Base-by-base conservation (phyloP, 2,888 invertebrate genomes). In the Therioaphis trifolii region DNA sequence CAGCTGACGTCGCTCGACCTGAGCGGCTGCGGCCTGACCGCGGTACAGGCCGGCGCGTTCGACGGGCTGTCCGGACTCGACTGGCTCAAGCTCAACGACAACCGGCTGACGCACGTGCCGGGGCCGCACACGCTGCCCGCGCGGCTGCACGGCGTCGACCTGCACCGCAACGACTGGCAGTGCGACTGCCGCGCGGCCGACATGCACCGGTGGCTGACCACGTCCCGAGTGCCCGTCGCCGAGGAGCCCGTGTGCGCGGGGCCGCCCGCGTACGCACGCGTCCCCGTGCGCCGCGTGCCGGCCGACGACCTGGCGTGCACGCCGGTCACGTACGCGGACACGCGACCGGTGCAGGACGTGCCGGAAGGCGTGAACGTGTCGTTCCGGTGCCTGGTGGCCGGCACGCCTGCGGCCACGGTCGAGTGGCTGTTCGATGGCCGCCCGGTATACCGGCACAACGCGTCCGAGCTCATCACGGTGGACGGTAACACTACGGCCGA, bases 81-180 rank as follows among this genome's bases (percentile, higher is more conserved):
- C 90, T 95, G 95, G 94, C 90, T 97, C 84, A 92, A 94, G 87
- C 89, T 97, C 87, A 93, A 96, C 87, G 94, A 94, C 86, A 97
- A 97, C 90, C 92, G 92, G 87, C 91, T 97, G 87, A 92, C 92
- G 84, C 92, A 92, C 87, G 92, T 95, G 87, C 91, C 92, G 87
- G 94, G 93, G 71, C 91, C 90, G 84, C 91, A 92, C 87, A 92
- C 94, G 87, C 90, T 95, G 78, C 94, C 95, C n/a, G 92, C 92
- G 85, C 92, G 92, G 74, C 90, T 96, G 86, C 93, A 94, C 87
- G 95, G 94, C 84, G 92, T 96, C 84, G 93, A 94, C 87, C 90
- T 96, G 86, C 94, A 96, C 88, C 93, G 93, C 88, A 96, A 96
- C 91, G 93, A 94, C 86, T 96, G 96, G 96, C 91, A 92, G 86